These are phyloP conservation scores for Echinarachnius parma DNA, from an alignment of 53 echinoderm and acorn worm species.

Conservation along the genomic window DNA sequence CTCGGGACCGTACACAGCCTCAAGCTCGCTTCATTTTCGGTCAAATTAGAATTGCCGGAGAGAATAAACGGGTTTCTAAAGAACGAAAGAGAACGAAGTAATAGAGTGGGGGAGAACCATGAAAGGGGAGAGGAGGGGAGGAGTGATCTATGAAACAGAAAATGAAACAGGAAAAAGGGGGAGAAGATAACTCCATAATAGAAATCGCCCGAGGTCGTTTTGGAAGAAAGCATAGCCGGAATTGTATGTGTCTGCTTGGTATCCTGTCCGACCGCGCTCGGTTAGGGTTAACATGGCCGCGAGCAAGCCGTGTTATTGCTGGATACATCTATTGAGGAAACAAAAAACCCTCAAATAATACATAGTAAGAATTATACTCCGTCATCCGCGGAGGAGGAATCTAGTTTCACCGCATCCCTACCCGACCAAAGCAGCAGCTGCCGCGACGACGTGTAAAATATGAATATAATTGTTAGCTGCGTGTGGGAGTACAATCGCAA, in stretches of 20 bases:
- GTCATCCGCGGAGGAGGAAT: constrained; percentile 28
- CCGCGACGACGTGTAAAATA: constrained; percentile 46
- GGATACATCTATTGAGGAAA: constrained; percentile 35
- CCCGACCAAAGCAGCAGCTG: constrained; percentile 40
- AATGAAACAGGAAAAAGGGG: constrained; percentile 29
- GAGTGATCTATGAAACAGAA: constrained; percentile 34
- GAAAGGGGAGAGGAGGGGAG: not conserved
- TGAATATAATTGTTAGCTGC: constrained; percentile 43
- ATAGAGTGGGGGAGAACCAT: not conserved
- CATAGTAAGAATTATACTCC: constrained; percentile 50
- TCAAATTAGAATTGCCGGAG: constrained; percentile 45
- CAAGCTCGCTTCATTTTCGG: constrained; percentile 33
- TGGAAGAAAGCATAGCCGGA: constrained; percentile 41
- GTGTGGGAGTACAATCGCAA: constrained; percentile 39
- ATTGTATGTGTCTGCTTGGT: constrained; percentile 35
- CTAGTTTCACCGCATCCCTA: constrained; percentile 36
- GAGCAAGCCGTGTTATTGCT: constrained; percentile 34
- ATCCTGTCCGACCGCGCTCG: not conserved
- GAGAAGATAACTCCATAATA: too few species aligned
- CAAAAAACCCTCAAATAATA: constrained; percentile 41
- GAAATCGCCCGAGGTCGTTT: constrained; percentile 43
- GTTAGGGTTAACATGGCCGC: constrained; percentile 10
- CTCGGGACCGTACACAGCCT: constrained; percentile 41
- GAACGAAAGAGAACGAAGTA: not conserved
- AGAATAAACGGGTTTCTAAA: too few species aligned